Base-by-base conservation (phyloP, 2,797 vertebrate species). In the Psittacula derbiana region DNA sequence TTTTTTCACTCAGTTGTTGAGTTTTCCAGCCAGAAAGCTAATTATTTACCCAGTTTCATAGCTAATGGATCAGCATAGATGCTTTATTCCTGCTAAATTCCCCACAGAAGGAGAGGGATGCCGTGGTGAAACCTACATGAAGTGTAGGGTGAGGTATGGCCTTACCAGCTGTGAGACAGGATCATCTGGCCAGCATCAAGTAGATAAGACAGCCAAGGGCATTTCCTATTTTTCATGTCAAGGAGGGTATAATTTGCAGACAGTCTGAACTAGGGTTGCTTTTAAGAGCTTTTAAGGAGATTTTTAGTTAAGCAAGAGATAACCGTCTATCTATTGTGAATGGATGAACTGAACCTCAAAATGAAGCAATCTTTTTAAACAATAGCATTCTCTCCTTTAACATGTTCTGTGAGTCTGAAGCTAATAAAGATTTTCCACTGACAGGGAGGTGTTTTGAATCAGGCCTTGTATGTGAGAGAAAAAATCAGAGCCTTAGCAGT, bases 391-490 rank as follows among this genome's bases (percentile, higher is more conserved):
- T 40, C 41, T 72, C 66, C 41, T 74, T 41, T 47, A 65, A 52
- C 0, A 0, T n/a, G 27, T 49, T 49, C 44, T 28, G 5, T 38
- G 30, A 62, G 36, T 81, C n/a, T 79, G 43, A 84, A 80, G 41
- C 21, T 83, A 75, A 69, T 72, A 76, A 88, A 94, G 31, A 75
- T 84, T 88, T 88, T 90, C n/a, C 30, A 75, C 25, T 53, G 58
- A 8, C 44, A 80, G 19, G 21, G 30, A 86, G 47, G 44, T 80
- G 43, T 84, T 93, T 83, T 80, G 66, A 80, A 90, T 69, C 38
- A 78, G 38, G 21, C 28, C 11, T 16, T 75, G 23, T 58, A 33
- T 27, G 8, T 66, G 15, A 94, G 50, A 53, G 6, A 36, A 46
- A 74, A 84, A 90, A 80, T 67, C 28, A 76, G 50, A 66, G 49